Conservation (phyloP, 2,888 invertebrate species). For the Drosophila neonasuta region DNA sequence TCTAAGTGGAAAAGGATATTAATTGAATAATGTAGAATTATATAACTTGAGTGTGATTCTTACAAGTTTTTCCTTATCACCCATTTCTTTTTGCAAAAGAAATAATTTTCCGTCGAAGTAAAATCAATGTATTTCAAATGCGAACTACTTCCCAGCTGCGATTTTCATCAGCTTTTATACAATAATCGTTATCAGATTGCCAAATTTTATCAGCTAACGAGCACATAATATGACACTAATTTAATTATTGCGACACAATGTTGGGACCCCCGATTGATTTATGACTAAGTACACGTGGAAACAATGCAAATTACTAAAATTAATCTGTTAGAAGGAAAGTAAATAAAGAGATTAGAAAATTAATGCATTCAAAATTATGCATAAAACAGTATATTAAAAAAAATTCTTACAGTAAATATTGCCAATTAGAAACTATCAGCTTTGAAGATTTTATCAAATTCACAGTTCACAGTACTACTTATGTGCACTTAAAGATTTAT, state of each 20-base stretch:
- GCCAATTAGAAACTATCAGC: no score
- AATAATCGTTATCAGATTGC: neutral
- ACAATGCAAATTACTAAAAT: no score
- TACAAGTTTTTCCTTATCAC: constrained; percentile 50
- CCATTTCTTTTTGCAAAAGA: constrained; percentile 22
- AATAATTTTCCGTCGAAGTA: neutral
- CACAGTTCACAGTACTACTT: no score
- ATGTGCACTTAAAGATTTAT: no score
- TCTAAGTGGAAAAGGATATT: constrained; percentile 8
- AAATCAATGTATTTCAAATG: neutral
- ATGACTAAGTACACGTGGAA: no score
- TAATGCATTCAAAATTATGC: no score
- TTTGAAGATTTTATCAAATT: no score
- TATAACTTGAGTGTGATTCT: constrained; percentile 8
- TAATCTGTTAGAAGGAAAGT: no score
- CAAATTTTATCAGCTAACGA: neutral
- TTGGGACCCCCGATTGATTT: no score
- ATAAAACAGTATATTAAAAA: no score
- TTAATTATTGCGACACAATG: neutral
- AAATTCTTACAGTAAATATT: no score
- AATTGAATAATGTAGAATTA: neutral
- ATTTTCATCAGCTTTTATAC: neutral
- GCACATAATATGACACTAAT: neutral
- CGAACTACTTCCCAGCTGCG: neutral
- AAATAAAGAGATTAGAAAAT: no score